Conservation (phyloP, 2,888 invertebrate genomes). For the Xestia sexstrigata region DNA sequence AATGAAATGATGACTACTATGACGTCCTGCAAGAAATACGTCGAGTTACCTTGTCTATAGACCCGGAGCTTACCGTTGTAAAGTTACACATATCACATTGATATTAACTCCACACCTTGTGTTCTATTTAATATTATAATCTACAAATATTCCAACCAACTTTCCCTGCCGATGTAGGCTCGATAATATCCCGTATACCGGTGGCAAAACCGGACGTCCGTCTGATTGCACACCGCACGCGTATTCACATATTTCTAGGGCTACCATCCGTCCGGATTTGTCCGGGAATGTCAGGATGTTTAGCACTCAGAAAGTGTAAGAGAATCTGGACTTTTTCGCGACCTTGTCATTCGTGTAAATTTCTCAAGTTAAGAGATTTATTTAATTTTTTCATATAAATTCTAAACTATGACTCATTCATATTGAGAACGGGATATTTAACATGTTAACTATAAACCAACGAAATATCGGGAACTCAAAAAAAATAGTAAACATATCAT, state of each 20-base stretch:
- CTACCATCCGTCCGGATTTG: not conserved
- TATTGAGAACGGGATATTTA: too few species aligned
- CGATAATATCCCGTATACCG: constrained; percentile 17
- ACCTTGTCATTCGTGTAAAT: not conserved
- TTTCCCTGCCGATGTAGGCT: constrained; percentile 15
- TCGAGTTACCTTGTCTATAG: too few species aligned
- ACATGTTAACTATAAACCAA: too few species aligned
- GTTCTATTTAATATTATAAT: constrained; percentile 10
- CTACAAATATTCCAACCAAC: constrained; percentile 12
- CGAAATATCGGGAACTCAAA: too few species aligned
- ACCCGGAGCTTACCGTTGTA: not conserved
- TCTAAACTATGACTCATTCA: too few species aligned
- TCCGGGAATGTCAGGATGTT: not conserved
- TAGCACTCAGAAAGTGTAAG: not conserved
- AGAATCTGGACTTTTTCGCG: not conserved
- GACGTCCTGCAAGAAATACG: too few species aligned
- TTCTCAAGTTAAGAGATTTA: too few species aligned
- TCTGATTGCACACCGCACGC: constrained; percentile 54
- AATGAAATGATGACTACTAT: too few species aligned
- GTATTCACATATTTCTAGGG: constrained; percentile 18
- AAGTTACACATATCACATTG: not conserved
- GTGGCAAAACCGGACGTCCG: constrained; percentile 58
- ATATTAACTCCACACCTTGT: not conserved
- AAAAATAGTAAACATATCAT: too few species aligned
- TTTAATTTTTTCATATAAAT: too few species aligned